phyloP scores from a whole-genome alignment of 2,888 invertebrate genomes.

The Tetragonula carbonaria region DNA sequence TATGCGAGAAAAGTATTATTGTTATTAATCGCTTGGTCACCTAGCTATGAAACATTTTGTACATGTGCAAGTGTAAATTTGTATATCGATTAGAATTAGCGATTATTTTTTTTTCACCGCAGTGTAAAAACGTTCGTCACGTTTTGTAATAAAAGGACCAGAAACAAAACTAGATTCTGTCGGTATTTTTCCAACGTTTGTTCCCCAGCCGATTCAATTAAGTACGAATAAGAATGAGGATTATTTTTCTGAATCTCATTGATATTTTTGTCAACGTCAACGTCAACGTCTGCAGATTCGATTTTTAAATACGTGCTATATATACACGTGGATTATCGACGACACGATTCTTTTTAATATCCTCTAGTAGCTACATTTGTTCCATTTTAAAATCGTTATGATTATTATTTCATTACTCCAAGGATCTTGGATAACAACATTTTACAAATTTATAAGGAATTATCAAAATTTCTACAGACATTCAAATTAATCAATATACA shows the following conservation, averaged over 20 bases:
- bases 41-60: conserved; percentile 11
- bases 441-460: no score
- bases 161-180: neutral
- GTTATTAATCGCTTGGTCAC: neutral
- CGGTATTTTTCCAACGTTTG: neutral
- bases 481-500: no score
- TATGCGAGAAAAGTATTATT: neutral
- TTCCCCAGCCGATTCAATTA: neutral
- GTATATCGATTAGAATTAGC: conserved; percentile 4
- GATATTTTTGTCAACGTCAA: neutral
- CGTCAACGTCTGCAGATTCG: no score
- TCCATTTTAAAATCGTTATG: no score
- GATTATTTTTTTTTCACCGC: conserved; percentile 3
- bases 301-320: no score
- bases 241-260: conserved; percentile 4
- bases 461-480: no score
- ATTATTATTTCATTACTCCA: no score
- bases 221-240: conserved; percentile 15
- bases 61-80: conserved; percentile 5
- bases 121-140: neutral
- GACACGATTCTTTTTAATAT: neutral
- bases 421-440: no score
- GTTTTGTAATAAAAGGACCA: conserved; percentile 32
- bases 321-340: neutral
- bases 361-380: neutral